Evolutionary conservation across 1,140 invertebrate species (phyloP).

Genomic region (Lordiphosa stackelbergi): DNA sequence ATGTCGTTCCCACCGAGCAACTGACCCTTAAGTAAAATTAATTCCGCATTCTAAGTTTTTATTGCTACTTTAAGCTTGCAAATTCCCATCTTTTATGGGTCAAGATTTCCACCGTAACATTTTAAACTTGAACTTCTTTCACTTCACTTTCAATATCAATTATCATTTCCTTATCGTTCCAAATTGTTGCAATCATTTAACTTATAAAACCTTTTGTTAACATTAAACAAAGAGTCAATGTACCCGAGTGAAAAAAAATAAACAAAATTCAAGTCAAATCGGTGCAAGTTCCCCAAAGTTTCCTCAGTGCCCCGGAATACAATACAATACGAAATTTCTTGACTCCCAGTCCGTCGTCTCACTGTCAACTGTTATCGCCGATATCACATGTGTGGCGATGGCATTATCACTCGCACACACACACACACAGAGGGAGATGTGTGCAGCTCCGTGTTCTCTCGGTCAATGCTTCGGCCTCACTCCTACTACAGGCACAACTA

Average conservation of each 20-base stretch:
- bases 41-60: too few species aligned
- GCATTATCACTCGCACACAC: conserved; percentile 54
- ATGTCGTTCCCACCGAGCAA: too few species aligned
- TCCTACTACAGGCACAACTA: conserved; percentile 41
- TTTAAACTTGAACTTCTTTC: background rate
- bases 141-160: conserved; percentile 2
- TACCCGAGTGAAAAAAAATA: conserved; percentile 20
- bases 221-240: conserved; percentile 45
- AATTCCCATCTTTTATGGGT: too few species aligned
- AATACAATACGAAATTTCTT: conserved; percentile 24
- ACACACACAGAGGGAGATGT: conserved; percentile 17
- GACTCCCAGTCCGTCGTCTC: conserved; percentile 11
- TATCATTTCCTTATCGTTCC: conserved; percentile 9
- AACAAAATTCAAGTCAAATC: conserved; percentile 45
- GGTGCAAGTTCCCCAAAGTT: conserved; percentile 27
- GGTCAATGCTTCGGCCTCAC: conserved; percentile 63
- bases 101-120: background rate
- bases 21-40: too few species aligned
- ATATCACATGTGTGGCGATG: conserved; percentile 53
- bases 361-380: conserved; percentile 61
- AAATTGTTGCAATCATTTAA: conserved; percentile 8
- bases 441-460: conserved; percentile 31
- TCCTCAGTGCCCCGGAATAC: conserved; percentile 6
- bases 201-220: conserved; percentile 36
- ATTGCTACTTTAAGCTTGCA: too few species aligned